These are phyloP conservation scores for Vesta saturnalis DNA, from an alignment of 2,888 invertebrate species.

Conservation along the genomic window DNA sequence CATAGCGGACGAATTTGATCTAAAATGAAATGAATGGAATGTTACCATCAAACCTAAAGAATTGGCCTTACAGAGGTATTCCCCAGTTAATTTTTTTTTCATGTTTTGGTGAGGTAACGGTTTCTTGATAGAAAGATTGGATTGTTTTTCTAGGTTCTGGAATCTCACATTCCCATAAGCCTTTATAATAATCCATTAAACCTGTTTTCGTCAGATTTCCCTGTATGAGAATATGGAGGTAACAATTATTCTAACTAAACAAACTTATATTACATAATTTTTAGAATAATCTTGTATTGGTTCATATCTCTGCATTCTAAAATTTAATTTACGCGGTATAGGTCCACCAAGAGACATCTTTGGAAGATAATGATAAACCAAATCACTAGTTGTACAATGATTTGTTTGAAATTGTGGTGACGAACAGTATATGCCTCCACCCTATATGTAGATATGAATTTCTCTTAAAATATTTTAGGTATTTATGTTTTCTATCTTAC, in stretches of 20 bases:
- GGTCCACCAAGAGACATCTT: constrained; percentile 21
- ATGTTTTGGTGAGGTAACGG: constrained; percentile 13
- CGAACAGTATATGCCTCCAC: constrained; percentile 30
- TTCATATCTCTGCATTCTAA: constrained; percentile 25
- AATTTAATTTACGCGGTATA: constrained; percentile 14
- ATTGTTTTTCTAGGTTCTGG: constrained; percentile 24
- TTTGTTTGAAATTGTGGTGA: constrained; percentile 26
- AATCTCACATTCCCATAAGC: constrained; percentile 23
- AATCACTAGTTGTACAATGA: constrained; percentile 28
- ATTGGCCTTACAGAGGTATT: constrained; percentile 14
- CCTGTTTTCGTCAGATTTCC: constrained; percentile 27
- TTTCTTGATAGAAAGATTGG: constrained; percentile 25
- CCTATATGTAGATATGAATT: constrained; percentile 11
- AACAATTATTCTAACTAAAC: not conserved
- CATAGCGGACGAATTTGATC: constrained; percentile 27
- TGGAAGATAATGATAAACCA: constrained; percentile 24
- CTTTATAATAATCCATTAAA: constrained; percentile 20
- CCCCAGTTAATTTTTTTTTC: not conserved
- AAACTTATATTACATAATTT: constrained; percentile 24
- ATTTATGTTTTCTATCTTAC: constrained; percentile 10
- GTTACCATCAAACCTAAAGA: not conserved
- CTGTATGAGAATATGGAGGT: constrained; percentile 8
- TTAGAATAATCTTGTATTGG: constrained; percentile 30
- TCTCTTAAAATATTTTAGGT: not conserved
- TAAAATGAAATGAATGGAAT: not conserved